Evolutionary conservation across 2,113 vertebrate species (phyloP), one percentile per base, ranked within the genome.

Genomic region (Brachypteracias leptosomus): DNA sequence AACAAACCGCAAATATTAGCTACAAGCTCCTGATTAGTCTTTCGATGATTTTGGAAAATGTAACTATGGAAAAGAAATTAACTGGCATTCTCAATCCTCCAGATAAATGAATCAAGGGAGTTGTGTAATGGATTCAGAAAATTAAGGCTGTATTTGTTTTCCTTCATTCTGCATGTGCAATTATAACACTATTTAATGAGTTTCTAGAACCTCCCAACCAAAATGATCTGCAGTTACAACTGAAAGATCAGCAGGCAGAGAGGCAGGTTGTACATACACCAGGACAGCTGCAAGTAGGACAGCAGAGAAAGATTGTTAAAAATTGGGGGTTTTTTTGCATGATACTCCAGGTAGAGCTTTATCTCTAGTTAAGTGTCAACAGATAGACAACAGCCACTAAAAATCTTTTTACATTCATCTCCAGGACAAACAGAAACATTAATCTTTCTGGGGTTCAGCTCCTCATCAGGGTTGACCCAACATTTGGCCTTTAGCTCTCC

Each of bases 21-120:
- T 96, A 91, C 85, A 90, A 90, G 93, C 81, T 88, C 70, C 84
- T 96, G 91, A 96, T 96, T 90, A 95, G 75, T 40, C 72, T 96
- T 97, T 90, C 19, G 1, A 92, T 92, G 93, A 93, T 93, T 93
- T 93, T 88, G 96, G 95, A 90, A 94, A 94, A 95, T 84, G 68
- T 84, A 92, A 95, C 78, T 57, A 46, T 82, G 83, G 88, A 84
- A 90, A 80, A 94, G 62, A 95, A 96, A 96, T 93, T 88, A 96
- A 74, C 68, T 90, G 90, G 76, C 47, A 81, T 93, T 90, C 82
- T 96, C 82, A 90, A 2, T 75, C 79, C 88, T 88, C 65, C 76
- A 87, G 76, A 93, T 91, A 88, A 94, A 96, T 94, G 46, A 94
- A 90, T 88, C 67, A 55, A 91, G 85, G 82, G 93, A 96, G 29